These are phyloP conservation scores for Celastrina argiolus DNA, from an alignment of 2,888 invertebrate genomes.

Conservation along the genomic window DNA sequence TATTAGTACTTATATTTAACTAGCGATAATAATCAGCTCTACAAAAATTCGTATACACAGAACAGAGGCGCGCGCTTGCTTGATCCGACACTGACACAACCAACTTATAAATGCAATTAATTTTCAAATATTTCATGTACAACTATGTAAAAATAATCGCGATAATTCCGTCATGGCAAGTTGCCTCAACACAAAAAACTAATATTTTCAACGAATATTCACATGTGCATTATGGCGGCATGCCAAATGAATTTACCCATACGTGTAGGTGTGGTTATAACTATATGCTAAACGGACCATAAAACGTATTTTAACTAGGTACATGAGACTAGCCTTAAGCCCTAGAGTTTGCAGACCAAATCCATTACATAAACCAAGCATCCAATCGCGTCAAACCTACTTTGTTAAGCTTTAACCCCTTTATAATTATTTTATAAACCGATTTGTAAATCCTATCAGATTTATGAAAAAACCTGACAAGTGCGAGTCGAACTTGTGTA, in stretches of 20 bases:
- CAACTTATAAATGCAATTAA: neutral
- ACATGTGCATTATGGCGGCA: conserved; percentile 69
- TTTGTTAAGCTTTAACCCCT: neutral
- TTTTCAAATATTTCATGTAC: conserved; percentile 7
- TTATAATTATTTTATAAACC: neutral
- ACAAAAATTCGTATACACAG: no score
- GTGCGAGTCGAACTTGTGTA: no score
- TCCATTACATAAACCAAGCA: neutral
- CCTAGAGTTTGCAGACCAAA: neutral
- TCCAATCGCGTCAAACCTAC: no score
- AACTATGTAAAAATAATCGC: conserved; percentile 18
- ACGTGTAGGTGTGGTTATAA: conserved; percentile 46
- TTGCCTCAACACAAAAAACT: conserved; percentile 46
- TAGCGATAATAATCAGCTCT: no score
- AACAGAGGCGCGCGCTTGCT: no score
- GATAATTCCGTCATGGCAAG: conserved; percentile 54
- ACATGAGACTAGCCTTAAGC: neutral
- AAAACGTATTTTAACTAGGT: conserved; percentile 36
- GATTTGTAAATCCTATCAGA: no score
- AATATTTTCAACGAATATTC: conserved; percentile 66
- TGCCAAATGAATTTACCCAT: conserved; percentile 71
- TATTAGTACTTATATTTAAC: no score
- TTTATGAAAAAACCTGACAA: no score
- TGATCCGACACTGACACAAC: no score
- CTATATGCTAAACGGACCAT: conserved; percentile 29